Conservation (phyloP, 2,888 invertebrate genomes). For the Andrena praecox region DNA sequence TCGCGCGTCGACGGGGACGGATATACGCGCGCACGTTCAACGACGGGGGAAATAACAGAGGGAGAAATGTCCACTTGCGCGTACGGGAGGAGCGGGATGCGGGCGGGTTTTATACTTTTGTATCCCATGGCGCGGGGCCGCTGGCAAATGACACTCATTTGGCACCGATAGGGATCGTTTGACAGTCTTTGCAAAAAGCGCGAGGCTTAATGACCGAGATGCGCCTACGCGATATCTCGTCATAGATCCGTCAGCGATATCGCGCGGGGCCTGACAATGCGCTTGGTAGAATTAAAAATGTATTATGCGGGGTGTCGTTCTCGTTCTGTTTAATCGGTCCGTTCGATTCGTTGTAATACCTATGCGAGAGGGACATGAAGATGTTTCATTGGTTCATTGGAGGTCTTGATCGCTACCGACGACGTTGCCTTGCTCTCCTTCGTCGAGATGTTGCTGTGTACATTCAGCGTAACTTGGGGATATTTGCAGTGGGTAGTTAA, state of each 20-base stretch:
- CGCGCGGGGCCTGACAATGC: slow-evolving; percentile 70
- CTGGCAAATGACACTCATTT: slow-evolving; percentile 81
- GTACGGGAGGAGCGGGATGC: slow-evolving; percentile 29
- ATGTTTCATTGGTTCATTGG: neutral
- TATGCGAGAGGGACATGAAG: slow-evolving; percentile 16
- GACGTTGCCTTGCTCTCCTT: too few species aligned
- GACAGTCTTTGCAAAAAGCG: slow-evolving; percentile 77
- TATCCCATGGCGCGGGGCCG: slow-evolving; percentile 52
- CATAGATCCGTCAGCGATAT: slow-evolving; percentile 83
- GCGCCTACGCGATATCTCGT: slow-evolving; percentile 81
- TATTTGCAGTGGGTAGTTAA: too few species aligned
- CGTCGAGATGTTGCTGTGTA: too few species aligned
- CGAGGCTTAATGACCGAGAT: slow-evolving; percentile 83
- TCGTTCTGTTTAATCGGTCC: slow-evolving; percentile 65
- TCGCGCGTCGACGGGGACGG: slow-evolving; percentile 1
- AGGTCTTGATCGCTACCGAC: neutral
- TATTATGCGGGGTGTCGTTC: slow-evolving; percentile 80
- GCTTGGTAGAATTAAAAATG: slow-evolving; percentile 81
- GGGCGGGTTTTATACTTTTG: slow-evolving; percentile 34
- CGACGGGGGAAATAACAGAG: neutral
- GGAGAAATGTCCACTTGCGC: slow-evolving; percentile 17
- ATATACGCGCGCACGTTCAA: neutral
- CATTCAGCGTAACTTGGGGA: too few species aligned
- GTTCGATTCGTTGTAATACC: slow-evolving; percentile 18
- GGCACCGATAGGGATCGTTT: slow-evolving; percentile 80